phyloP scores from a whole-genome alignment of 2,797 vertebrate species.

The Onychomys arenicola region DNA sequence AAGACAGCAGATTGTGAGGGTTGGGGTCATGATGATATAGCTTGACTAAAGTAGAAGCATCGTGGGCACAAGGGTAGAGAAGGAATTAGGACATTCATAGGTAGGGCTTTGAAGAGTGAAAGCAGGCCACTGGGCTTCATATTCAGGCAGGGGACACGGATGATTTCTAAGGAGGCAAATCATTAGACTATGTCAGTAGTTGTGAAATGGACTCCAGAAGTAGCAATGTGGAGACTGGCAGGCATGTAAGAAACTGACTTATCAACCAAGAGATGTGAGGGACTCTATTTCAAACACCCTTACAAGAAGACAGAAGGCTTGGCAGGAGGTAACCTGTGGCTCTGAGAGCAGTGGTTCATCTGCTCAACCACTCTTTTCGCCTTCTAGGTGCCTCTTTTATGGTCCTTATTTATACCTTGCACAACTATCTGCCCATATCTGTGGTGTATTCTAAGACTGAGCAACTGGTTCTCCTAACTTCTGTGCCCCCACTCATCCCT shows the following conservation, averaged over 20 bases:
- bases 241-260: not conserved
- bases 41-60: not conserved
- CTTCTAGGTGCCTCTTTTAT: not conserved
- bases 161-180: not conserved
- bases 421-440: not conserved
- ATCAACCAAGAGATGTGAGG: not conserved
- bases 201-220: not conserved
- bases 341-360: too few species aligned
- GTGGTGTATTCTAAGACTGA: not conserved
- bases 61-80: not conserved
- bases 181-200: not conserved
- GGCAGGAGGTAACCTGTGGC: fast-evolving
- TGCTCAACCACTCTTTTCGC: too few species aligned
- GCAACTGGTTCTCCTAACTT: not conserved
- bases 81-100: not conserved
- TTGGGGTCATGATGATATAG: not conserved
- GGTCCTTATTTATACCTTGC: not conserved
- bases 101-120: not conserved
- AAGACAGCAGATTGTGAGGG: not conserved
- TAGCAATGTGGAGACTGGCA: not conserved
- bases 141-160: not conserved
- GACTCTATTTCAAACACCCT: not conserved
- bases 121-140: not conserved
- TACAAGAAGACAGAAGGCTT: not conserved
- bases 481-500: not conserved